These are phyloP conservation scores for Lordiphosa clarofinis DNA, from an alignment of 1,140 invertebrate species.

Conservation along the genomic window DNA sequence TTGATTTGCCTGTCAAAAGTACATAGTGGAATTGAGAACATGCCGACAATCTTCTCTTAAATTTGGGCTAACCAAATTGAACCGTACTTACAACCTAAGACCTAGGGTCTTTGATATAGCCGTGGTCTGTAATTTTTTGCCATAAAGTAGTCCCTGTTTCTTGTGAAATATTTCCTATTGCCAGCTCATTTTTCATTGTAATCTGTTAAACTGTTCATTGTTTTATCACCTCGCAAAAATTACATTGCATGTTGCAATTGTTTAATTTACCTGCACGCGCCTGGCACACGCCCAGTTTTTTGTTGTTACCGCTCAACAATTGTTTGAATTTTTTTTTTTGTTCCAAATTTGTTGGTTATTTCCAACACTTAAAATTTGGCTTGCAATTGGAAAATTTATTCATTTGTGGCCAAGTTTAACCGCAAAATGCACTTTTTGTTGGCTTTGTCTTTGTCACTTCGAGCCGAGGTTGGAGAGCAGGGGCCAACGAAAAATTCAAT, in stretches of 20 bases:
- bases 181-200: slow-evolving; percentile 5
- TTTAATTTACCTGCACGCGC: slow-evolving; percentile 9
- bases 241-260: slow-evolving; percentile 9
- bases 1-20: too few relatives aligned
- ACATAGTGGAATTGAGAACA: too few relatives aligned
- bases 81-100: too few relatives aligned
- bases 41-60: too few relatives aligned
- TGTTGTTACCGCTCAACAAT: slow-evolving; percentile 1
- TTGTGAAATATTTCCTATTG: slow-evolving; percentile 2
- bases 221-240: slow-evolving; percentile 7
- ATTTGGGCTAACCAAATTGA: too few relatives aligned
- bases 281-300: slow-evolving; percentile 8
- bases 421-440: slow-evolving; percentile 15
- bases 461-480: neutral
- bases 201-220: slow-evolving; percentile 2
- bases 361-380: neutral
- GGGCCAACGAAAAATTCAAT: slow-evolving; percentile 8
- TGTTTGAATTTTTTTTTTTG: slow-evolving; percentile 9
- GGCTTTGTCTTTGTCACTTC: slow-evolving; percentile 10
- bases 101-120: too few relatives aligned
- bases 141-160: neutral
- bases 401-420: slow-evolving; percentile 13
- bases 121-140: too few relatives aligned
- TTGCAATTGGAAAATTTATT: slow-evolving; percentile 9
- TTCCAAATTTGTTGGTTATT: neutral